Percentiles rank a stretch among this genome's conserved stretches.
These are phyloP conservation scores for Spilogale gracilis DNA, from an alignment of 2,113 vertebrate species.

Conservation along the genomic window DNA sequence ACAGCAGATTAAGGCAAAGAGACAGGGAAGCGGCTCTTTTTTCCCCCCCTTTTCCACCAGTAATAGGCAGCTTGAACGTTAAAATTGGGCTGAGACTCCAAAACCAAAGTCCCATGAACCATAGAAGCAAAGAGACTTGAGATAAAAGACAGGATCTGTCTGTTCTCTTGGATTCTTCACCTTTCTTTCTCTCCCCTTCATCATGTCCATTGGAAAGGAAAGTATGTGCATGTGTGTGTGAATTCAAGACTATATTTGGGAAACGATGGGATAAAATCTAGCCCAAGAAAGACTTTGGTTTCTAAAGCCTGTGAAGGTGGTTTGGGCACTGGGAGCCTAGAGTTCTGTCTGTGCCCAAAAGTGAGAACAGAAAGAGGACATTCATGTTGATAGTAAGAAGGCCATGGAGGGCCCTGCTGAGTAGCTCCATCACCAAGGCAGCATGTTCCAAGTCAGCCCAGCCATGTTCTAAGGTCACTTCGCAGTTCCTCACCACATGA, in stretches of 20 bases:
- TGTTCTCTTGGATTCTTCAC: slow-evolving; percentile 74
- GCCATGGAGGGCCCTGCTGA: slow-evolving; percentile 1
- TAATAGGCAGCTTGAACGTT: slow-evolving; percentile 87
- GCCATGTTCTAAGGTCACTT: not conserved
- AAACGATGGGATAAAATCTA: slow-evolving; percentile 63
- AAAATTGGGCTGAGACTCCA: slow-evolving; percentile 87
- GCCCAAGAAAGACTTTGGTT: slow-evolving; percentile 77
- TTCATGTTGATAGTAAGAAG: not conserved
- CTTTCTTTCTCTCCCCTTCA: slow-evolving; percentile 80
- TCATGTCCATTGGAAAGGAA: slow-evolving; percentile 74
- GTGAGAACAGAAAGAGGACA: not conserved
- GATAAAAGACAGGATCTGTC: slow-evolving; percentile 79
- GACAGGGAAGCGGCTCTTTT: slow-evolving; percentile 85
- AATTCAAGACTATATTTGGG: slow-evolving; percentile 76
- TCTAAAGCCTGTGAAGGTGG: slow-evolving; percentile 49
- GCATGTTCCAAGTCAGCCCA: not conserved
- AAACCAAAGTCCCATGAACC: slow-evolving; percentile 88
- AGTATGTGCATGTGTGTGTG: slow-evolving; percentile 68
- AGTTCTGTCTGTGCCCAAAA: not conserved
- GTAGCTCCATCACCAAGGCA: slow-evolving; percentile 32
- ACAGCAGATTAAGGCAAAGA: slow-evolving; percentile 88
- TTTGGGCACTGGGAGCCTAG: slow-evolving; percentile 17
- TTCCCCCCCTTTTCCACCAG: slow-evolving; percentile 85
- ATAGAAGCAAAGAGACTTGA: slow-evolving; percentile 84
- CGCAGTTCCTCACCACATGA: accelerated